phyloP scores from a whole-genome alignment of 2,797 vertebrate species.

The Morelia viridis region DNA sequence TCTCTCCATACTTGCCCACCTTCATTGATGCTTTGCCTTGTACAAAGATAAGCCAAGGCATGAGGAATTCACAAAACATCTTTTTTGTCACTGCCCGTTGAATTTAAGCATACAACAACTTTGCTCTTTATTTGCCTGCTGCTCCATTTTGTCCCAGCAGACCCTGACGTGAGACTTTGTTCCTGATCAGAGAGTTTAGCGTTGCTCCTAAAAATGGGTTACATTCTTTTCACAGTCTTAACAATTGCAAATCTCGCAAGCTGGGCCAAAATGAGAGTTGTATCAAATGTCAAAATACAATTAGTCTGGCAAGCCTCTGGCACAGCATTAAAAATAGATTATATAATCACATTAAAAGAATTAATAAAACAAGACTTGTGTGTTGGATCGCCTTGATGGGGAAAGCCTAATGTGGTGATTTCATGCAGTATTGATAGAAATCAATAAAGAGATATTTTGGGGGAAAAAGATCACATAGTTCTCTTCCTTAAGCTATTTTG shows the following conservation, averaged over 20 bases:
- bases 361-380: conserved; percentile 59
- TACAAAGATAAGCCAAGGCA: not conserved
- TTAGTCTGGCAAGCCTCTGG: conserved; percentile 56
- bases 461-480: conserved; percentile 35
- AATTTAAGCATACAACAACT: not conserved
- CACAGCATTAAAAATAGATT: conserved; percentile 68
- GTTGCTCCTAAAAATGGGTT: conserved; percentile 43
- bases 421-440: conserved; percentile 62
- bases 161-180: not conserved
- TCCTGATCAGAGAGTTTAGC: conserved; percentile 31
- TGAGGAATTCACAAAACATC: not conserved
- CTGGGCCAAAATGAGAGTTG: conserved; percentile 51
- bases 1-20: not conserved
- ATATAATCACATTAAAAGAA: conserved; percentile 59
- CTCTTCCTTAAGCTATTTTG: conserved; percentile 61
- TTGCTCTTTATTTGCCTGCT: conserved; percentile 10
- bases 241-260: conserved; percentile 60
- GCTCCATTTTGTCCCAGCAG: conserved; percentile 18
- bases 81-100: not conserved
- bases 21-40: not conserved
- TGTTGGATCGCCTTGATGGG: conserved; percentile 62
- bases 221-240: conserved; percentile 48
- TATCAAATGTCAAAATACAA: conserved; percentile 63
- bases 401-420: conserved; percentile 37
- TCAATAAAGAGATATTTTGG: conserved; percentile 58